Base-by-base conservation (phyloP, 2,888 invertebrate genomes). In the Lycophotia porphyrea region DNA sequence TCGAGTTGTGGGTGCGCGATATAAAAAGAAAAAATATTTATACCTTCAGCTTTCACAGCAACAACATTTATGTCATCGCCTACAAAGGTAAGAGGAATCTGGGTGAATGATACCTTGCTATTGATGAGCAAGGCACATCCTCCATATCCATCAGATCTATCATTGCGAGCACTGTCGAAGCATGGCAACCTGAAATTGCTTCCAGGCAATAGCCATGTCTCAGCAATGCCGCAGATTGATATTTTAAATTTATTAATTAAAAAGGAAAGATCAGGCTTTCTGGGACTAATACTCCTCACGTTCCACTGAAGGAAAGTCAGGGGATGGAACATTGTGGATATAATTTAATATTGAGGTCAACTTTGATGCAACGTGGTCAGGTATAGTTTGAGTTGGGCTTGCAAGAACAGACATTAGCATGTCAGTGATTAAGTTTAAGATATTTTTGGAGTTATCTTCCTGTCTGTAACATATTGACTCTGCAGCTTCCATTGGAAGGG, bases 21-120 rank as follows among this genome's bases (percentile, higher is more conserved):
- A 42, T 42, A 13, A 42, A 42, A 13, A 13, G 42, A 42, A 42
- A 42, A 42, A 42, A 42, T 52, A 52, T 52, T n/a, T 52, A 52
- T 52, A 52, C 21, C 49, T n/a, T 52, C 49, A 52, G 49, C 49
- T 13, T 52, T 34, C 21, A 61, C 34, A 61, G 5, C 24, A 61
- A 52, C 49, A 52, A 52, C 49, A 52, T 61, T 61, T 11, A 61
- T 39, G 9, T 64, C 39, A 5, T 64, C 63, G 5, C 63, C 39
- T 18, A 39, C n/a, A n/a, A 63, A 63, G n/a, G 63, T 18, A 39
- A n/a, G 63, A 63, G n/a, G n/a, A n/a, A 39, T 63, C 5, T 4
- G 39, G 39, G 63, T n/a, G 15, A 64, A n/a, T 63, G 39, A 9
- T 63, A 63, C 39, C 36, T n/a, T 63, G 63, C 18, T 63, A 63